Conservation (phyloP, 2,888 invertebrate species). For the Rugalucina vietnamica region DNA sequence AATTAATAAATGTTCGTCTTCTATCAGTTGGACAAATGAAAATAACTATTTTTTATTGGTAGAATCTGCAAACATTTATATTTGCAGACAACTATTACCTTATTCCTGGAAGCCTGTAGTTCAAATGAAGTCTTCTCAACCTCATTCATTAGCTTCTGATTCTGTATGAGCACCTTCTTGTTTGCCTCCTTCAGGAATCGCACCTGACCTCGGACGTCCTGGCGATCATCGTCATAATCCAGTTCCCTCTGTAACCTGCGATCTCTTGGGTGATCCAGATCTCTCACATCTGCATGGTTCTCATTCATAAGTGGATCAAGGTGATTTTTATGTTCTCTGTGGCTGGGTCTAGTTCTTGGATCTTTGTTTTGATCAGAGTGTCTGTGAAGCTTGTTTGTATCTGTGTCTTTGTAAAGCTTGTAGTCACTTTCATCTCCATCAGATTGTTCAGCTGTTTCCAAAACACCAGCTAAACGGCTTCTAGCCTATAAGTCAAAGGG, state of each 20-base stretch:
- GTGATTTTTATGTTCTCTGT: neutral
- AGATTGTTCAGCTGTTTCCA: conserved; percentile 54
- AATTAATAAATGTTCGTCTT: too few relatives aligned
- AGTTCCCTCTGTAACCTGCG: conserved; percentile 11
- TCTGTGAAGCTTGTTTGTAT: neutral
- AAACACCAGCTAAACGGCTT: conserved; percentile 50
- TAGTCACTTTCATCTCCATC: neutral
- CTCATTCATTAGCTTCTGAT: conserved; percentile 77
- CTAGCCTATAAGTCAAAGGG: conserved; percentile 41
- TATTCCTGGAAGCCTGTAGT: conserved; percentile 71
- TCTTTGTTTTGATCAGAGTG: neutral
- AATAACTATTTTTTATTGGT: too few relatives aligned
- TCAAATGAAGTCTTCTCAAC: conserved; percentile 76
- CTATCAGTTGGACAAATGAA: too few relatives aligned
- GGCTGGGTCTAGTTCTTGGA: neutral
- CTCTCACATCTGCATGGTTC: neutral
- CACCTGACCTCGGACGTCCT: conserved; percentile 53
- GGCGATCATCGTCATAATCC: conserved; percentile 51
- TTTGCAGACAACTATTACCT: too few relatives aligned
- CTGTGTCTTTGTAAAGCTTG: neutral
- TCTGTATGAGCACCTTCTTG: conserved; percentile 75
- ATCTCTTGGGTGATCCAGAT: conserved; percentile 30
- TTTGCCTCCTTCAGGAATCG: conserved; percentile 69
- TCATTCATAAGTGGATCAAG: neutral
- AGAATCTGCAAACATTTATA: too few relatives aligned